Conservation (phyloP, 2,888 invertebrate species). For the Sesamia inferens region DNA sequence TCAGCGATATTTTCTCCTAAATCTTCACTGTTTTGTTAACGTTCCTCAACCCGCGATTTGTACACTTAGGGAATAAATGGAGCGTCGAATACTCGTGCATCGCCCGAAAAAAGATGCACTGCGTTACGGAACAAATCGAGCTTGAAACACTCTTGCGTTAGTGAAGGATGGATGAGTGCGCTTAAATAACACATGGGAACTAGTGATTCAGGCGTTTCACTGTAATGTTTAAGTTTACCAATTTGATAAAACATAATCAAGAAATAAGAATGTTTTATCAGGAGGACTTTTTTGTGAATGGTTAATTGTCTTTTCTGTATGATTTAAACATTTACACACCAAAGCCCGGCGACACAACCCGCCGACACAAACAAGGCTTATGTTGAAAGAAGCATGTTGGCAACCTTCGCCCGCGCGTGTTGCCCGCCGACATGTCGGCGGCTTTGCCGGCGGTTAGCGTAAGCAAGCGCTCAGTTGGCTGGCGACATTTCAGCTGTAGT, state of each 20-base stretch:
- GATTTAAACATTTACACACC: no score
- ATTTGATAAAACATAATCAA: not conserved
- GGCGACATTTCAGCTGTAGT: no score
- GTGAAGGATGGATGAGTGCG: constrained; percentile 21
- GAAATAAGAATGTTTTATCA: not conserved
- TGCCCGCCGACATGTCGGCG: no score
- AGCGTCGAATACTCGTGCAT: constrained; percentile 45
- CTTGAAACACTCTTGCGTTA: constrained; percentile 35
- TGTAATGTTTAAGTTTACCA: not conserved
- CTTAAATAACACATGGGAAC: constrained; percentile 1
- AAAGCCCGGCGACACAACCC: no score
- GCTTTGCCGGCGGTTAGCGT: no score
- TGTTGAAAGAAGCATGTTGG: no score
- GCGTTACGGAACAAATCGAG: constrained; percentile 39
- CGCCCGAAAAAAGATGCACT: constrained; percentile 46
- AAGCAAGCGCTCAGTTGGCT: no score
- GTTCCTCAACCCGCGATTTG: constrained; percentile 44
- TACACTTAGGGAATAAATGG: constrained; percentile 54
- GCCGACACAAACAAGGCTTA: no score
- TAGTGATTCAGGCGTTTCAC: no score
- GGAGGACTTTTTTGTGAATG: not conserved
- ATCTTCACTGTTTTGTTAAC: constrained; percentile 60
- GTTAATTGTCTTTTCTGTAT: not conserved
- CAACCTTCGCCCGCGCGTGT: no score
- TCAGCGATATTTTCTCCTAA: constrained; percentile 58